Conservation (phyloP, 2,888 invertebrate genomes). For the Epirrhoe tristata region DNA sequence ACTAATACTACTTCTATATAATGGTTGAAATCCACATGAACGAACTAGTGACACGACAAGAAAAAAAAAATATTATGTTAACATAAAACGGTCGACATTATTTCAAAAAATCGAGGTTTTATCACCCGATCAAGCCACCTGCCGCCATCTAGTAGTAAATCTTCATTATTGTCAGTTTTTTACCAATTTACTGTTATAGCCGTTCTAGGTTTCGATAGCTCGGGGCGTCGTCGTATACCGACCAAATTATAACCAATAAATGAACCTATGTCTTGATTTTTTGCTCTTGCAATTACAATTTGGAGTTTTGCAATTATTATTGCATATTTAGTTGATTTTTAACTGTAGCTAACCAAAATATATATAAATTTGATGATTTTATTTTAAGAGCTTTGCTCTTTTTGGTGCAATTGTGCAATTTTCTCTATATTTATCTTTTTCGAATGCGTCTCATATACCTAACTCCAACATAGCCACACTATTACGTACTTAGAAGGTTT, state of each 20-base stretch:
- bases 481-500: no score
- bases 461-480: no score
- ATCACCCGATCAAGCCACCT: slow-evolving; percentile 69
- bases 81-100: neutral
- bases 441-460: no score
- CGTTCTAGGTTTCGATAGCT: slow-evolving; percentile 51
- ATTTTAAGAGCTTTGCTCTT: no score
- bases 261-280: slow-evolving; percentile 25
- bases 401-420: no score
- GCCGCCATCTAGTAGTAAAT: slow-evolving; percentile 67
- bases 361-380: neutral
- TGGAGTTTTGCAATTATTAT: slow-evolving; percentile 12
- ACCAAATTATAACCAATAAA: slow-evolving; percentile 39
- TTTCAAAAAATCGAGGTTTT: neutral
- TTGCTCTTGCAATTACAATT: slow-evolving; percentile 21
- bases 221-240: slow-evolving; percentile 39
- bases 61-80: neutral
- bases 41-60: no score
- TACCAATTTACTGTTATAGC: slow-evolving; percentile 70
- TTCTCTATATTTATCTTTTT: no score
- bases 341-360: neutral
- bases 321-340: neutral
- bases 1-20: no score
- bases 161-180: slow-evolving; percentile 74
- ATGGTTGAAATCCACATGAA: no score